Evolutionary conservation across 2,113 vertebrate genomes (phyloP), one percentile per base, ranked within the genome.

Genomic region (Piprites chloris): DNA sequence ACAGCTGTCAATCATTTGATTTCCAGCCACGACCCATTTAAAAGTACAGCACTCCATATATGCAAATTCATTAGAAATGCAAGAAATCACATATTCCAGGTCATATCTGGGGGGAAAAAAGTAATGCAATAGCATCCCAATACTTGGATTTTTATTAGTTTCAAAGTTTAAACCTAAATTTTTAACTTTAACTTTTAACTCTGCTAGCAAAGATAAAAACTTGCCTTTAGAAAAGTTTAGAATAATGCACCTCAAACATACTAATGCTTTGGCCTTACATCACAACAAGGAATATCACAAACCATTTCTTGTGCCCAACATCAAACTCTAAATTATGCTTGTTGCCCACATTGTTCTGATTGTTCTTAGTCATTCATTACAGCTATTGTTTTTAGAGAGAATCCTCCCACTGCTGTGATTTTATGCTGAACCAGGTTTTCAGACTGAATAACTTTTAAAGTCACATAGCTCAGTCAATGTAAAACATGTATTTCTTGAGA

Each of bases 341-440:
- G 33, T 24, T 80, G 50, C 20, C 37, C 56, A 49, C 26, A 30
- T 19, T 44, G 44, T 53, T 91, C 42, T 76, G 41, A 32, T 69
- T 69, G 68, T 86, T 68, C 56, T 55, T 17, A 53, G 26, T 14
- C 37, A 28, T 33, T 7, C 18, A 74, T 50, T 41, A 42, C 13
- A 93, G 16, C 14, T 63, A 7, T 52, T 55, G n/a, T 35, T 87
- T 87, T 87, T 22, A 79, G 30, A 83, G 26, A 76, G 8, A 55
- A 80, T 26, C 59, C 42, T 80, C 75, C 42, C 67, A 39, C 55
- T 28, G 14, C 28, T 50, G 37, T 2, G 10, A 88, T 94, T 86
- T 91, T 46, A 67, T 71, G 68, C 39, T 89, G 91, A 90, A 74
- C 2, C 46, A 50, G 14, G 42, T 92, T 92, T 95, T 84, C 69